Conservation (phyloP, 64 coral and sea anemone genomes). For the Orbicella faveolata region DNA sequence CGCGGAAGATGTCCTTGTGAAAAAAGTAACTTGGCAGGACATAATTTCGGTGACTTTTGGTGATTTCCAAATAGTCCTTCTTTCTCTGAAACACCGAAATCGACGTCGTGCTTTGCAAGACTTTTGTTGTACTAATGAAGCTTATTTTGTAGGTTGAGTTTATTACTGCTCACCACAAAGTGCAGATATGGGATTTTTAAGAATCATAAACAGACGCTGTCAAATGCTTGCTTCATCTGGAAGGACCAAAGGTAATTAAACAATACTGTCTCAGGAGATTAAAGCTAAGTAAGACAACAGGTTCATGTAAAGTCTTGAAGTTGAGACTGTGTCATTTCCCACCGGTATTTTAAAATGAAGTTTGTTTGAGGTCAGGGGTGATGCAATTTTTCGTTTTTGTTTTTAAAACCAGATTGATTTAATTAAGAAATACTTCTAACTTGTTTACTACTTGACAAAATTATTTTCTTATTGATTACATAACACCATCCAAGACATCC, state of each 20-base stretch:
- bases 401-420: too few relatives aligned
- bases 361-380: neutral
- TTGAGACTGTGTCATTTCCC: neutral
- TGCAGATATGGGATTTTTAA: neutral
- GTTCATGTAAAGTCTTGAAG: too few relatives aligned
- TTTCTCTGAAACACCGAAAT: too few relatives aligned
- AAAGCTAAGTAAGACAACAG: neutral
- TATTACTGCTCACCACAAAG: neutral
- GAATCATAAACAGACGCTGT: neutral
- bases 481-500: too few relatives aligned
- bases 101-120: too few relatives aligned
- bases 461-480: too few relatives aligned
- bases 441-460: neutral
- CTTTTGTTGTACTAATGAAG: neutral
- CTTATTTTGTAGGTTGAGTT: neutral
- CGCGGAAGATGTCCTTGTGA: neutral
- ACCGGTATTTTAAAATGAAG: neutral
- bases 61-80: too few relatives aligned
- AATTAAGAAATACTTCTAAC: neutral
- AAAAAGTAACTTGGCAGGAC: too few relatives aligned
- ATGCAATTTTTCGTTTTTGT: too few relatives aligned
- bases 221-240: neutral
- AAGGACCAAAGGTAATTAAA: constrained; percentile 26
- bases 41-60: too few relatives aligned
- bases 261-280: neutral